phyloP scores from a whole-genome alignment of 2,113 vertebrate genomes.

The Trogon surrucura region DNA sequence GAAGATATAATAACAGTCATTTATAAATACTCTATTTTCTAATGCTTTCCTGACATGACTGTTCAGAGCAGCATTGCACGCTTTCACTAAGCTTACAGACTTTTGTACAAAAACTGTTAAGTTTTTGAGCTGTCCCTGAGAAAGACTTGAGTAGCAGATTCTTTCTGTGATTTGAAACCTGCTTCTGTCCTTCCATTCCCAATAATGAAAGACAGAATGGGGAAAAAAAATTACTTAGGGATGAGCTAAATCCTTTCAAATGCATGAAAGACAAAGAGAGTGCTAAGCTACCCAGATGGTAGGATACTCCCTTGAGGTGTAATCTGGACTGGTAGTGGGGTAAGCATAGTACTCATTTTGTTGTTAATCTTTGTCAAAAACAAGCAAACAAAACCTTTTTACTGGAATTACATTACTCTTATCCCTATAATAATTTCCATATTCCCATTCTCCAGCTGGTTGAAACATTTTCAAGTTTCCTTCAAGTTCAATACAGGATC shows the following conservation, averaged over 20 bases:
- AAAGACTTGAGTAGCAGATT: background rate
- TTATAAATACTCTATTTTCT: background rate
- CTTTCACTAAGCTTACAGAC: background rate
- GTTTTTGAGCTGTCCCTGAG: background rate
- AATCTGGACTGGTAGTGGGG: background rate
- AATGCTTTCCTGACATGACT: background rate
- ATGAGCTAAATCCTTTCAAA: background rate
- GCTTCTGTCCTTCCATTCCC: background rate
- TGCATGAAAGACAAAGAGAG: background rate
- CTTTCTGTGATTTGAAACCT: background rate
- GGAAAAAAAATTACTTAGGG: background rate
- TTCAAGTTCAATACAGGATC: background rate
- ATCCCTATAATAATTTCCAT: rapidly evolving
- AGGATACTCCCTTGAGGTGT: background rate
- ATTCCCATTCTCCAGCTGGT: background rate
- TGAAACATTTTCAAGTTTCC: background rate
- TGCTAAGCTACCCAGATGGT: background rate
- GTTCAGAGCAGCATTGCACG: background rate
- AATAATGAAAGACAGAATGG: background rate
- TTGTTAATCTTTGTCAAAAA: background rate
- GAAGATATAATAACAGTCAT: background rate
- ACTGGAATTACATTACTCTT: background rate
- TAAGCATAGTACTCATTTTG: background rate
- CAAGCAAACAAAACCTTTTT: background rate
- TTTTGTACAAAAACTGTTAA: background rate